Conservation (phyloP, 2,888 invertebrate genomes). For the Heliothis peltigera region DNA sequence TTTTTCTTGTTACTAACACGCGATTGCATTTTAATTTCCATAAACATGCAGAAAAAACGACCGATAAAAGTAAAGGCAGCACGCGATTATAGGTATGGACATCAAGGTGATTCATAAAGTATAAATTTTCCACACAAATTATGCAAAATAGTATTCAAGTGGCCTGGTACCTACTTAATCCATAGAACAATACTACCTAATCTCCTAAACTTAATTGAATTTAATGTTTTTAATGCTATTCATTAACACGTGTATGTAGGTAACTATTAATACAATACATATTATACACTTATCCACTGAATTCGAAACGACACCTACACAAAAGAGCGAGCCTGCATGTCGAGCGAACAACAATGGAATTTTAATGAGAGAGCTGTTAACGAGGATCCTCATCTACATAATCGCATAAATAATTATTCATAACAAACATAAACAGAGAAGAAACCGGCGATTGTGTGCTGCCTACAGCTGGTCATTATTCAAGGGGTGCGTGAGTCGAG, state of each 20-base stretch:
- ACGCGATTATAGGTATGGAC: slow-evolving; percentile 29
- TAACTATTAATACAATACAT: not conserved
- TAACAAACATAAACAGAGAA: slow-evolving; percentile 79
- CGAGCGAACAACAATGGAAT: slow-evolving; percentile 83
- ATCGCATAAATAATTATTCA: slow-evolving; percentile 85
- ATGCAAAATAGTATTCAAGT: not conserved
- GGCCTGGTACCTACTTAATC: no score
- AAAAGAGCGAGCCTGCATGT: slow-evolving; percentile 76
- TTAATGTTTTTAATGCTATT: slow-evolving; percentile 20
- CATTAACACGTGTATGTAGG: slow-evolving; percentile 18
- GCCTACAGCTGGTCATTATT: slow-evolving; percentile 69
- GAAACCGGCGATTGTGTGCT: slow-evolving; percentile 69
- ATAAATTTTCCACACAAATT: not conserved
- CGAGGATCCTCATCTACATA: slow-evolving; percentile 84
- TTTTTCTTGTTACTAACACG: slow-evolving; percentile 44
- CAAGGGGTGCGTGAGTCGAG: slow-evolving; percentile 65
- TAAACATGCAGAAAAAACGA: slow-evolving; percentile 47
- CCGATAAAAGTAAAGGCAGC: slow-evolving; percentile 45
- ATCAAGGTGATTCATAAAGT: not conserved
- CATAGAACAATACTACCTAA: no score
- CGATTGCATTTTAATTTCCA: slow-evolving; percentile 45
- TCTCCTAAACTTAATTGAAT: slow-evolving; percentile 15
- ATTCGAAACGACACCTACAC: slow-evolving; percentile 75
- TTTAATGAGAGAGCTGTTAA: slow-evolving; percentile 84
- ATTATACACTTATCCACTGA: slow-evolving; percentile 51